Conservation (phyloP, 2,888 invertebrate genomes). For the Hydropsyche betteni region DNA sequence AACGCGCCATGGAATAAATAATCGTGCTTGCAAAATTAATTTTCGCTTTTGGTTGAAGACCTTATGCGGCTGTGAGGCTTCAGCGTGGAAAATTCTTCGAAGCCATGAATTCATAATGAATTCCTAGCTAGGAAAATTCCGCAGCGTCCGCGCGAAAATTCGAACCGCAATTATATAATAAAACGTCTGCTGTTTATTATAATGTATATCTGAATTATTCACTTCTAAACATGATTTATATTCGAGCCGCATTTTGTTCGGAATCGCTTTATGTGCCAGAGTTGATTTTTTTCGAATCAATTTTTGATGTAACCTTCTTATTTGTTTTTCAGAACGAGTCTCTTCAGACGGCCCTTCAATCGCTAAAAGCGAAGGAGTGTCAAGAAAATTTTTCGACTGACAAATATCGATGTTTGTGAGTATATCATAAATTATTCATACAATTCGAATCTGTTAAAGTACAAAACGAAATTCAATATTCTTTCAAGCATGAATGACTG, state of each 20-base stretch:
- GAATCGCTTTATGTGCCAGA: not conserved
- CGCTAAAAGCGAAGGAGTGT: conserved; percentile 72
- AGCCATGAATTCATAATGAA: too few relatives aligned
- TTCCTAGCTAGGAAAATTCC: too few relatives aligned
- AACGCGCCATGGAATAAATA: conserved; percentile 4
- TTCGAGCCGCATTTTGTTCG: not conserved
- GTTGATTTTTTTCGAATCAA: not conserved
- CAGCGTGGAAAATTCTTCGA: too few relatives aligned
- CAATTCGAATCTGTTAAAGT: conserved; percentile 15
- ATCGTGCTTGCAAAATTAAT: not conserved
- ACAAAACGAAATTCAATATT: too few relatives aligned
- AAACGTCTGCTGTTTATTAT: too few relatives aligned
- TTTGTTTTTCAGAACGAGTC: conserved; percentile 68
- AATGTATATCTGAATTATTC: too few relatives aligned
- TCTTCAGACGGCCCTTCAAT: conserved; percentile 72
- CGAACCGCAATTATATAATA: too few relatives aligned
- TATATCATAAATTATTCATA: conserved; percentile 53
- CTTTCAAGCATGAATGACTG: too few relatives aligned
- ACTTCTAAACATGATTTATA: too few relatives aligned
- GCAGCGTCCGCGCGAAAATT: too few relatives aligned
- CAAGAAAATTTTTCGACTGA: conserved; percentile 61
- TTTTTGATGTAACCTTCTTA: conserved; percentile 1
- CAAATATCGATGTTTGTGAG: conserved; percentile 70
- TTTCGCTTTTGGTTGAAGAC: not conserved
- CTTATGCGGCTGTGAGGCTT: too few relatives aligned